These are phyloP conservation scores for Eulimnadia texana DNA, from an alignment of 1,140 invertebrate genomes.

Conservation along the genomic window DNA sequence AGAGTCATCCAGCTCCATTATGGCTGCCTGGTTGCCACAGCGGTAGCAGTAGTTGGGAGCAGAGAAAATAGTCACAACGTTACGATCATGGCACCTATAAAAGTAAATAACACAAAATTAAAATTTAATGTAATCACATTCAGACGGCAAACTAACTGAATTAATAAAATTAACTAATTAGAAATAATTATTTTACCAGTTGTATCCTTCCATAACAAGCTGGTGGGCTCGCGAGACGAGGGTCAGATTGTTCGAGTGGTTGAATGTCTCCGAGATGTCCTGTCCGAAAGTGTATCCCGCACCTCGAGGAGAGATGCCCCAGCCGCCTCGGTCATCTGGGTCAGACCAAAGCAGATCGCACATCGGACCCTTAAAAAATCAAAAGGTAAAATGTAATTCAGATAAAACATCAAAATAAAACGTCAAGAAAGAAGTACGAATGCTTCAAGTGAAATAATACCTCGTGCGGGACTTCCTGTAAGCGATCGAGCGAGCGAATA, in stretches of 20 bases:
- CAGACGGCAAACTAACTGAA: neutral
- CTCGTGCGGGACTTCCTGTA: constrained; percentile 99
- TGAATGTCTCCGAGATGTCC: constrained; percentile 99
- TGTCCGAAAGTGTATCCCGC: constrained; percentile 99
- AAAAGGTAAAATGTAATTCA: neutral
- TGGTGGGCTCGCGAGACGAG: constrained; percentile 97
- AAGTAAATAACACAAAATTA: constrained; percentile 9
- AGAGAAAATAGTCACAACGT: constrained; percentile 99
- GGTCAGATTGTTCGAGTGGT: constrained; percentile 96
- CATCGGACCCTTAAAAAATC: constrained; percentile 59
- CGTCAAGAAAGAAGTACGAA: too few species aligned
- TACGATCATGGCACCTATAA: constrained; percentile 84
- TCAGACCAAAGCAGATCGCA: constrained; percentile 81
- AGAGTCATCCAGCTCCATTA: constrained; percentile 99
- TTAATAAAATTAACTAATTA: neutral
- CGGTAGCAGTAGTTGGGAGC: constrained; percentile 99
- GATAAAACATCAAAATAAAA: too few species aligned
- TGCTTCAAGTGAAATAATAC: constrained; percentile 34
- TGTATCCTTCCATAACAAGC: constrained; percentile 99
- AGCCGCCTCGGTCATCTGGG: constrained; percentile 88
- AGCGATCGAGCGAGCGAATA: constrained; percentile 91
- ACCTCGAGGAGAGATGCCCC: constrained; percentile 98
- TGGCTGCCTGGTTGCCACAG: constrained; percentile 99
- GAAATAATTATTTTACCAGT: constrained; percentile 49
- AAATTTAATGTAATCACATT: too few species aligned